A percentile compares a stretch with the other conserved stretches of the same genome.
Conservation (phyloP, 2,113 vertebrate genomes). For the Diadophis punctatus region DNA sequence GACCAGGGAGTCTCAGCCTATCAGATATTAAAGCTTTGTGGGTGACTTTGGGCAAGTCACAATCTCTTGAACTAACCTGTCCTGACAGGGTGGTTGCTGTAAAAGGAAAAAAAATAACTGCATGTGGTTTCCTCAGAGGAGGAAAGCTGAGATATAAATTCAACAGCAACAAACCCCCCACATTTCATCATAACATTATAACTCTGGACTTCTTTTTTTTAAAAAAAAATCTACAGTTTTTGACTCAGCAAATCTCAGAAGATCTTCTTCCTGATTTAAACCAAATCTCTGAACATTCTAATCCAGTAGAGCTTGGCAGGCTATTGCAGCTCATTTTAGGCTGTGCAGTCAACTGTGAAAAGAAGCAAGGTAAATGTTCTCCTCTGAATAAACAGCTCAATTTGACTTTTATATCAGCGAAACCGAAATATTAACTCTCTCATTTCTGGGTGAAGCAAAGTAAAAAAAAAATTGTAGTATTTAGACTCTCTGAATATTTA, state of each 20-base stretch:
- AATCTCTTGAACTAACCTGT: background rate
- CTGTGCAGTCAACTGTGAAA: slow-evolving; percentile 94
- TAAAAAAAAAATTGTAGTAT: background rate
- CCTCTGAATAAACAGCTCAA: background rate
- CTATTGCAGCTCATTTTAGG: slow-evolving; percentile 93
- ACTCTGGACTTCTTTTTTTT: background rate
- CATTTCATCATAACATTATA: background rate
- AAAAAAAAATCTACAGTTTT: slow-evolving; percentile 68
- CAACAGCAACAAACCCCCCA: background rate
- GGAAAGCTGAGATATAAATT: background rate
- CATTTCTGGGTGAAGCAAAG: background rate
- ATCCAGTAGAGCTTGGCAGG: slow-evolving; percentile 83
- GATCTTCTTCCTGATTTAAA: slow-evolving; percentile 86
- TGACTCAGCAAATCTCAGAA: slow-evolving; percentile 85
- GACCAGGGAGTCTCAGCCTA: background rate
- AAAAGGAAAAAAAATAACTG: background rate
- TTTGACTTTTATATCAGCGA: background rate
- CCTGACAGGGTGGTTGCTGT: background rate
- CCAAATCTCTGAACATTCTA: slow-evolving; percentile 79
- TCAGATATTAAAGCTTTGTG: background rate
- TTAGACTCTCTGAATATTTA: background rate
- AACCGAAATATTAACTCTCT: background rate
- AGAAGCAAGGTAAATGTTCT: slow-evolving; percentile 84
- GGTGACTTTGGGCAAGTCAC: background rate
- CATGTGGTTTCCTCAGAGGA: background rate